Evolutionary conservation across 2,797 vertebrate genomes (phyloP).

Genomic region (Meda fulgida): DNA sequence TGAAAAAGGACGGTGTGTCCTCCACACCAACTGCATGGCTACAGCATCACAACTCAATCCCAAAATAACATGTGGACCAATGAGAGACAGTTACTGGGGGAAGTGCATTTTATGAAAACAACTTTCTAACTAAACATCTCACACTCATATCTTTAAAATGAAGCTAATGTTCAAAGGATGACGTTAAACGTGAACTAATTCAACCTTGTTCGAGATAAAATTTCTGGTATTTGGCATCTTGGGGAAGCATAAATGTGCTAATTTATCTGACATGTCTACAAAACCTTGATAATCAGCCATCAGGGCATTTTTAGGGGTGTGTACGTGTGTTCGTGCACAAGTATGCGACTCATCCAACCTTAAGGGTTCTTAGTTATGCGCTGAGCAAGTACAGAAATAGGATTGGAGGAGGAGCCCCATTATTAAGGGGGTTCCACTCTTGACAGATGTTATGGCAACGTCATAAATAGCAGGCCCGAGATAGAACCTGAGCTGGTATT

Average conservation of each 20-base stretch:
- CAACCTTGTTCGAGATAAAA: neutral
- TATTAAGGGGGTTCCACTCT: constrained; percentile 68
- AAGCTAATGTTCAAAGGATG: neutral
- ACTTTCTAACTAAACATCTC: constrained; percentile 17
- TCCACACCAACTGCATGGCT: constrained; percentile 68
- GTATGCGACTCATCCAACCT: constrained; percentile 47
- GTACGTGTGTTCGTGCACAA: constrained; percentile 15
- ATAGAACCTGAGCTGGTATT: constrained; percentile 73
- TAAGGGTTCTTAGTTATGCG: constrained; percentile 42
- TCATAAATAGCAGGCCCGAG: constrained; percentile 79
- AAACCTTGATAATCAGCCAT: constrained; percentile 51
- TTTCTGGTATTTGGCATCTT: neutral
- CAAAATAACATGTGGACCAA: constrained; percentile 77
- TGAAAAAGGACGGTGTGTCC: constrained; percentile 63
- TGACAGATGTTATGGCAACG: constrained; percentile 79
- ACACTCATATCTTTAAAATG: neutral
- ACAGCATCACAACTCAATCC: constrained; percentile 75
- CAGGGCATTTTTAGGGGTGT: neutral
- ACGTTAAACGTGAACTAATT: constrained; percentile 12
- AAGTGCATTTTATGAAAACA: constrained; percentile 24
- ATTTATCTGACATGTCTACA: neutral
- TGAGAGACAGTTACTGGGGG: constrained; percentile 53
- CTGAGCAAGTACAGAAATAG: constrained; percentile 49
- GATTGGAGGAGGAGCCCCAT: constrained; percentile 62
- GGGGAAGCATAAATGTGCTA: neutral